Base-by-base conservation (phyloP, 2,113 vertebrate genomes). In the Pao palembangensis region DNA sequence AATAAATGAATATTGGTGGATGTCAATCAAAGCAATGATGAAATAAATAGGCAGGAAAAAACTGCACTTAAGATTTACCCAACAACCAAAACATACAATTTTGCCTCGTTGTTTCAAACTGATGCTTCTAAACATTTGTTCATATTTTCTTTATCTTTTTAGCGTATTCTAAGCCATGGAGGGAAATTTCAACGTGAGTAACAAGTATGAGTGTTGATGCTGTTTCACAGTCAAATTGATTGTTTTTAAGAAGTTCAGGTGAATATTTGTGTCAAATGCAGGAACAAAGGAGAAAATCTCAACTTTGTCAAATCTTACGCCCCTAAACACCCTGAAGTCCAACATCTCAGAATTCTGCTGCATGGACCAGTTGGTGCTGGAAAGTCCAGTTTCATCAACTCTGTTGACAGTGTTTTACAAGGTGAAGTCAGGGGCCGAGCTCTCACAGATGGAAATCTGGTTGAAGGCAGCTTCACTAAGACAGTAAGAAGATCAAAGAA, bases 341-440 rank as follows among this genome's bases (percentile, higher is more conserved):
- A 17, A 21, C 20, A 58, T 5, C 55, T 58, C 55, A 46, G 55
- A 21, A 46, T 58, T 23, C 20, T 58, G 42, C 41, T 58, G 8
- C 20, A 43, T n/a, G 55, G 55, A 25, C 42, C 21, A 12, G 15
- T 43, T n/a, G 55, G 55, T 58, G 42, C 55, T 12, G 55, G 55
- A 8, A 58, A 58, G 8, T 58, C 55, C 58, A 81, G 75, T 17
- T 82, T 86, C 65, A 60, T 86, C 54, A 81, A 81, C 52, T 67
- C 82, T 47, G 79, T 82, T 4, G 60, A 75, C 8, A 78, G 34
- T 3, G 17, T 43, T 56, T 60, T 75, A 18, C 41, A 57, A 48
- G 49, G 46, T 2, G 47, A 47, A 55, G 0, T 79, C 2, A 16
- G 44, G 10, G 8, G 0, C 18, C 51, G 11, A 31, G 75, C 44